Conservation (phyloP, 1,140 invertebrate species). For the Asbolus verrucosus region DNA sequence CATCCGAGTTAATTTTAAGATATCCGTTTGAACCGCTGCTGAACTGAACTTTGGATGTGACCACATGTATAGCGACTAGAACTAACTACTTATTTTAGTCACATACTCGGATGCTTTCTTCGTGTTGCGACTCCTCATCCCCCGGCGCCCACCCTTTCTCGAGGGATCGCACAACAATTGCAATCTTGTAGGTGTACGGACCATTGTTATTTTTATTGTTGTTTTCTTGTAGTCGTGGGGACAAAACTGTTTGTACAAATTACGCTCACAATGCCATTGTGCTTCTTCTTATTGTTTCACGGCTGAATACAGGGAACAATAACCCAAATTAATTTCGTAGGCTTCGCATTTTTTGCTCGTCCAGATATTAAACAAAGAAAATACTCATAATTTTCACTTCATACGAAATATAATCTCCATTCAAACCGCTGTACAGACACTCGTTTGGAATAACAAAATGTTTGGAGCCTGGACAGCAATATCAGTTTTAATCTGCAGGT, state of each 20-base stretch:
- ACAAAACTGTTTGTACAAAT: conserved; percentile 18
- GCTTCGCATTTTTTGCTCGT: too few relatives aligned
- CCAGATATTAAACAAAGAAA: too few relatives aligned
- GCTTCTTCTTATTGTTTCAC: conserved; percentile 7
- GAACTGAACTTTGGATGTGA: neutral
- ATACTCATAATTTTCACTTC: neutral
- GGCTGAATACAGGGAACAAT: neutral
- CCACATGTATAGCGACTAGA: conserved; percentile 14
- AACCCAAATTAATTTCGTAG: conserved; percentile 9
- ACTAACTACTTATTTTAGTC: conserved; percentile 22
- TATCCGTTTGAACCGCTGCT: neutral
- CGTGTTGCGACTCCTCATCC: neutral
- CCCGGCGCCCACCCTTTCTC: conserved; percentile 12
- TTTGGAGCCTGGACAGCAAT: too few relatives aligned
- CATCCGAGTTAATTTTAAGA: conserved; percentile 21
- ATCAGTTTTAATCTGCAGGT: too few relatives aligned
- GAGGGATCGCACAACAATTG: conserved; percentile 23
- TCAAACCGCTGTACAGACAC: too few relatives aligned
- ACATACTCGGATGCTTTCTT: conserved; percentile 25
- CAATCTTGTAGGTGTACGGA: conserved; percentile 10
- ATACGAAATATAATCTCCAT: too few relatives aligned
- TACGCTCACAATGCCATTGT: conserved; percentile 7
- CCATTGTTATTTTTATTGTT: conserved; percentile 34
- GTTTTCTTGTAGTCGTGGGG: conserved; percentile 12
- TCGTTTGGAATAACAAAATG: too few relatives aligned